A percentile compares a stretch with the other conserved stretches of the same genome.
phyloP scores from a whole-genome alignment of 2,888 invertebrate species.

The Drosophila borborema region DNA sequence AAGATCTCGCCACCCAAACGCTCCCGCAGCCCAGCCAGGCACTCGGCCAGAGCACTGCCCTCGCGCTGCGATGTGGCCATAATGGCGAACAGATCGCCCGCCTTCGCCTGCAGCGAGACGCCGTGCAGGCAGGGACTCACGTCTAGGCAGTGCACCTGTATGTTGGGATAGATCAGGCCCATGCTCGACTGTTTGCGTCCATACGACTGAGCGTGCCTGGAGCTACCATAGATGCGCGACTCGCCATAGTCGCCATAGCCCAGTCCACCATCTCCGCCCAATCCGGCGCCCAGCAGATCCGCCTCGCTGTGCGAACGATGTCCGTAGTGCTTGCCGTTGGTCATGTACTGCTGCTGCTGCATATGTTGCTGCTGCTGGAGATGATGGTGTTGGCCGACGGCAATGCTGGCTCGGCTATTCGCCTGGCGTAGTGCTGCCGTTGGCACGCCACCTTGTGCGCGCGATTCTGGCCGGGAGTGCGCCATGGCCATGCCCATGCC shows the following conservation, averaged over 20 bases:
- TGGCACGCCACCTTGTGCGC: constrained; percentile 86
- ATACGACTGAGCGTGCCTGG: constrained; percentile 63
- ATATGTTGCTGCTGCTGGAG: constrained; percentile 55
- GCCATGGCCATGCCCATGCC: constrained; percentile 76
- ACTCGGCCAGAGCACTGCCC: constrained; percentile 93
- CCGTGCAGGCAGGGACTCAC: constrained; percentile 90
- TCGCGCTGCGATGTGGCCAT: constrained; percentile 95
- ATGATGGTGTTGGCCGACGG: constrained; percentile 82
- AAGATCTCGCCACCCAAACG: constrained; percentile 91
- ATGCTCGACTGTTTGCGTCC: constrained; percentile 83
- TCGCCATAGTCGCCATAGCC: constrained; percentile 81
- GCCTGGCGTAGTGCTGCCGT: constrained; percentile 90
- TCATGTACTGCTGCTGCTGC: constrained; percentile 63
- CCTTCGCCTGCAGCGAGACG: constrained; percentile 94
- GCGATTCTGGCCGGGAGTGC: constrained; percentile 83
- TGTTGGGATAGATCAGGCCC: constrained; percentile 85
- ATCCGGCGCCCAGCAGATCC: constrained; percentile 89
- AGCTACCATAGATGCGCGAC: constrained; percentile 83
- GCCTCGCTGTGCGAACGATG: constrained; percentile 94
- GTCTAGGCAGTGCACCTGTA: constrained; percentile 89
- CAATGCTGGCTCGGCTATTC: constrained; percentile 87
- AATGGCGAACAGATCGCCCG: constrained; percentile 95
- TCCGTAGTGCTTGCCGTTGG: constrained; percentile 84
- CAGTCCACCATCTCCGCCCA: constrained; percentile 83
- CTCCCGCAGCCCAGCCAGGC: constrained; percentile 91